A percentile compares a stretch with the other conserved stretches of the same genome.
These are phyloP conservation scores for Pharmacophagus antenor DNA, from an alignment of 2,888 invertebrate genomes.

Conservation along the genomic window DNA sequence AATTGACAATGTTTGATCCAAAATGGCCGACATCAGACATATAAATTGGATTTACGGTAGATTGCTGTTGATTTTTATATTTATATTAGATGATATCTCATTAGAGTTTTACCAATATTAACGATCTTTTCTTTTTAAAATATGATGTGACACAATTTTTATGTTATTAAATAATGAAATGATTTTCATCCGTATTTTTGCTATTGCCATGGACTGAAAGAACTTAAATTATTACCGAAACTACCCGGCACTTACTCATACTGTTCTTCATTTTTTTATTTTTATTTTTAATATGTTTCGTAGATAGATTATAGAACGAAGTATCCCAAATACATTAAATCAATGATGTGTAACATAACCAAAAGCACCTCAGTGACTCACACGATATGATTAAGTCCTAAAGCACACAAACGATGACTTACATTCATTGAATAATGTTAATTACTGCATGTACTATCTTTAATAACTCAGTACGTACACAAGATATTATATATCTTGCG, in stretches of 20 bases:
- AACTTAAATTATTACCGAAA: no score
- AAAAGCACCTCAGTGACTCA: slow-evolving; percentile 34
- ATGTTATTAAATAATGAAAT: not conserved
- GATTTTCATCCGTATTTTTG: not conserved
- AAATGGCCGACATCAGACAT: not conserved
- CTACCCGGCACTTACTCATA: no score
- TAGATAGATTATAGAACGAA: no score
- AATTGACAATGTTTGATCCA: not conserved
- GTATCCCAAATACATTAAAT: not conserved
- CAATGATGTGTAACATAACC: not conserved
- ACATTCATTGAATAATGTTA: slow-evolving; percentile 43
- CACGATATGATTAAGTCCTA: slow-evolving; percentile 45
- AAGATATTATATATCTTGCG: not conserved
- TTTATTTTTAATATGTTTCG: no score
- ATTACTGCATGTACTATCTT: not conserved
- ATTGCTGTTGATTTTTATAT: not conserved
- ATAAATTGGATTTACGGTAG: no score
- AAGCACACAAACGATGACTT: slow-evolving; percentile 44
- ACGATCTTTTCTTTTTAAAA: no score
- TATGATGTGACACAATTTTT: no score
- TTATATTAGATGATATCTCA: not conserved
- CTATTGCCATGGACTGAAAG: not conserved
- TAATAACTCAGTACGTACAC: no score
- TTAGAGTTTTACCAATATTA: not conserved
- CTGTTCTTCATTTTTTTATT: no score